These are phyloP conservation scores for Labeo calbasu DNA, from an alignment of 2,797 vertebrate genomes.

Conservation along the genomic window DNA sequence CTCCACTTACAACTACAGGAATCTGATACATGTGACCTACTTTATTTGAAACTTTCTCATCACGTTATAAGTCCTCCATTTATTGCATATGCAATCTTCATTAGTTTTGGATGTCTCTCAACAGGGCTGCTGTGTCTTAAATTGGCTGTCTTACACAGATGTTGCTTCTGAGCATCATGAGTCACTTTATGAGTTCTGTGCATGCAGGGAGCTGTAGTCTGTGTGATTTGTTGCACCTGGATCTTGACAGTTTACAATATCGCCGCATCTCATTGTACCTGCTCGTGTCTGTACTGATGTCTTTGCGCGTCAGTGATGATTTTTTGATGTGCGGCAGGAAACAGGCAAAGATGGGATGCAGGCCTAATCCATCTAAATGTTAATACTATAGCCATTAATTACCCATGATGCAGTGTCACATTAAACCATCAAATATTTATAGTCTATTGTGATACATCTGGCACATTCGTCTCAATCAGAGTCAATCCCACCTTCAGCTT, in stretches of 20 bases:
- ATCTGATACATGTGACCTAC: constrained; percentile 5
- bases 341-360: constrained; percentile 24
- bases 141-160: constrained; percentile 37
- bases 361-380: constrained; percentile 36
- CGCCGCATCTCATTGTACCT: constrained; percentile 24
- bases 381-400: constrained; percentile 47
- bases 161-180: constrained; percentile 28
- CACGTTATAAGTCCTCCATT: constrained; percentile 5
- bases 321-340: constrained; percentile 41
- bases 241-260: constrained; percentile 25
- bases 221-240: constrained; percentile 37
- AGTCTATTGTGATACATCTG: constrained; percentile 39
- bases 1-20: background rate
- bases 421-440: constrained; percentile 45
- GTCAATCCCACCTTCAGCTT: constrained; percentile 36
- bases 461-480: constrained; percentile 45
- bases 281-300: constrained; percentile 5
- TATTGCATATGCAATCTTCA: constrained; percentile 29
- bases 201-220: constrained; percentile 32
- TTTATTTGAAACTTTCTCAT: constrained; percentile 25
- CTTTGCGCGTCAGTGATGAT: constrained; percentile 25
- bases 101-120: constrained; percentile 33
- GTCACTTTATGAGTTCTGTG: constrained; percentile 27
- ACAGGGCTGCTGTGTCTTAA: constrained; percentile 25
- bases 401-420: constrained; percentile 32